phyloP scores from a whole-genome alignment of 2,888 invertebrate species.

The Latheticus oryzae region DNA sequence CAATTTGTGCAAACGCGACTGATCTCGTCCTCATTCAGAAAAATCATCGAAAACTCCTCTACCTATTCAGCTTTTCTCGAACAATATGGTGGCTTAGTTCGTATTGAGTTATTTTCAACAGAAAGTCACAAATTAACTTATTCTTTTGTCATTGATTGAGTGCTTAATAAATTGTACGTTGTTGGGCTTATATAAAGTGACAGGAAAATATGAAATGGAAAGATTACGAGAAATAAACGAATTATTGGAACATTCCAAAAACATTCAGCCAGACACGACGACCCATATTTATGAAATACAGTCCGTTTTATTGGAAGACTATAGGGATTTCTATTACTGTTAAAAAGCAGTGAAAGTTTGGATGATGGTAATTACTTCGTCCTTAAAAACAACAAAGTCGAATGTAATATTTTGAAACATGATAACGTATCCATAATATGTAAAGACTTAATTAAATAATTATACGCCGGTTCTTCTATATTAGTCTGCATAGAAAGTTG shows the following conservation, averaged over 20 bases:
- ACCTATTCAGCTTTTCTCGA: constrained; percentile 11
- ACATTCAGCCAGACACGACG: constrained; percentile 3
- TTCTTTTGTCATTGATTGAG: constrained; percentile 10
- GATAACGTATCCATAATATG: constrained; percentile 2
- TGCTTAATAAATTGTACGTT: constrained; percentile 16
- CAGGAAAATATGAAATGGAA: constrained; percentile 11
- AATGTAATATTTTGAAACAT: too few species aligned
- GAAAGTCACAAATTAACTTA: neutral
- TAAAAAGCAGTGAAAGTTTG: constrained; percentile 1
- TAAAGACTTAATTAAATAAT: constrained; percentile 29
- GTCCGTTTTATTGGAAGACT: constrained; percentile 7
- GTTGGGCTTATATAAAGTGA: neutral
- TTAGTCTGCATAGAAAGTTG: constrained; percentile 10
- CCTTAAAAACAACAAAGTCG: too few species aligned
- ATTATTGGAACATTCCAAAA: constrained; percentile 14
- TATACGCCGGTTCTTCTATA: constrained; percentile 4
- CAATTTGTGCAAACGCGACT: constrained; percentile 8
- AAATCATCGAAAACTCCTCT: too few species aligned
- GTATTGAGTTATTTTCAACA: too few species aligned
- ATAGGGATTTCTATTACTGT: constrained; percentile 8
- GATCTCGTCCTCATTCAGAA: neutral
- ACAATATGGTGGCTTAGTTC: constrained; percentile 4
- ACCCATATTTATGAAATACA: constrained; percentile 15
- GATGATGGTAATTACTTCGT: neutral
- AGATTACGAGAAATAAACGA: constrained; percentile 14